Evolutionary conservation across 2,888 invertebrate species (phyloP).

Genomic region (Micoletzkya japonica): DNA sequence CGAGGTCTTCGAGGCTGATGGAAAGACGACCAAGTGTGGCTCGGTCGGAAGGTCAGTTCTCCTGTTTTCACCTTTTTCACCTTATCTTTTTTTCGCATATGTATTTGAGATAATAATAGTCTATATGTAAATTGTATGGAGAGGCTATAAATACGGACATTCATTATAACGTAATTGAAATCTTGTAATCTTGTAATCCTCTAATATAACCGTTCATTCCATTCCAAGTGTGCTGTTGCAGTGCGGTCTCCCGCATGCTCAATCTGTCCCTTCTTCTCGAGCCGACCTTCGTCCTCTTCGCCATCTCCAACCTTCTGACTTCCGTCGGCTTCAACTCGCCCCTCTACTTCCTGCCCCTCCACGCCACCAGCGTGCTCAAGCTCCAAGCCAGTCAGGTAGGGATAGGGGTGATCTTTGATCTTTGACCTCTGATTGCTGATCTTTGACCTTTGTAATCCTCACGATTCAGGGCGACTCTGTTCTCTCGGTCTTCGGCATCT

Average conservation of each 20-base stretch:
- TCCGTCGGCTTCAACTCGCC: slow-evolving; percentile 93
- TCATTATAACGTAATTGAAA: no score
- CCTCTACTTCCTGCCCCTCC: slow-evolving; percentile 74
- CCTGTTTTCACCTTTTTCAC: not conserved
- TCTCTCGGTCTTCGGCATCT: slow-evolving; percentile 67
- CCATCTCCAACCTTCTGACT: slow-evolving; percentile 89
- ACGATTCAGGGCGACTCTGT: slow-evolving; percentile 45
- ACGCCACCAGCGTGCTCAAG: slow-evolving; percentile 40
- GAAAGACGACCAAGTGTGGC: not conserved
- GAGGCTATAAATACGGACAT: no score
- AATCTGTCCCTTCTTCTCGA: slow-evolving; percentile 83
- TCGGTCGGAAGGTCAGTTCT: not conserved
- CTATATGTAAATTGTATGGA: no score
- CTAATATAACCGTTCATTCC: no score
- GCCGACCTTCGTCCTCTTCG: slow-evolving; percentile 84
- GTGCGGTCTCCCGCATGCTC: slow-evolving; percentile 72
- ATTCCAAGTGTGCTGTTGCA: no score
- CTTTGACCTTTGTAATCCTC: not conserved
- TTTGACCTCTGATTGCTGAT: not conserved
- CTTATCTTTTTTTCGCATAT: no score
- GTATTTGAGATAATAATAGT: no score
- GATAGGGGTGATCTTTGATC: not conserved
- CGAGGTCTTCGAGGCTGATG: slow-evolving; percentile 31
- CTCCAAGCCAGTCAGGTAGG: slow-evolving; percentile 25
- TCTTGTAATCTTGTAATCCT: no score